phyloP scores from a whole-genome alignment of 2,888 invertebrate genomes.

The Cryptocephalus primarius region DNA sequence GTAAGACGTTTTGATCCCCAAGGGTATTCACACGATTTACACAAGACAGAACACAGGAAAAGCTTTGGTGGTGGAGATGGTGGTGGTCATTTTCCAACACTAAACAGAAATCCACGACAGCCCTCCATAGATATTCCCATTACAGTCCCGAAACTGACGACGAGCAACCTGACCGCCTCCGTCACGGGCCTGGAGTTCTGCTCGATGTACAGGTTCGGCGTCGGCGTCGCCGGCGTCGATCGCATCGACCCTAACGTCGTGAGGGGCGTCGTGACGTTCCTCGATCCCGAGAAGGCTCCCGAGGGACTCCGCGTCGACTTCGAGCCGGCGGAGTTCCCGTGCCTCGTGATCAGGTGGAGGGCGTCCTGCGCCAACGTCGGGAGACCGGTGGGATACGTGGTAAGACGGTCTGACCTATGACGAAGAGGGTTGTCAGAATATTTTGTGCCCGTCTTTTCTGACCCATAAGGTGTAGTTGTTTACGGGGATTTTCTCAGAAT shows the following conservation, averaged over 20 bases:
- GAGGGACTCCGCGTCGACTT: conserved; percentile 23
- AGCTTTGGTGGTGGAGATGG: no score
- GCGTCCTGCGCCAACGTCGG: conserved; percentile 26
- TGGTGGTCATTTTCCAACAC: no score
- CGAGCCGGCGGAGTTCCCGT: conserved; percentile 21
- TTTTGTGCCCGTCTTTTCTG: no score
- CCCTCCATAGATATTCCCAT: no score
- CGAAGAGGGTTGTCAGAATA: no score
- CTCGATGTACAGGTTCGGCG: conserved; percentile 24
- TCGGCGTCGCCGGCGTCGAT: conserved; percentile 7
- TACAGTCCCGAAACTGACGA: conserved; percentile 22
- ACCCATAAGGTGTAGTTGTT: no score
- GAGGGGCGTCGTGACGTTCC: conserved; percentile 22
- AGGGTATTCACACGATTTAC: no score
- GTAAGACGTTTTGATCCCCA: conserved; percentile 11
- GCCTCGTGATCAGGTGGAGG: conserved; percentile 26
- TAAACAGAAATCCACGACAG: no score
- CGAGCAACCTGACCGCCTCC: conserved; percentile 17
- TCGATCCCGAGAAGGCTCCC: conserved; percentile 19
- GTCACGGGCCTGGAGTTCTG: conserved; percentile 23
- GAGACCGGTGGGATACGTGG: conserved; percentile 23
- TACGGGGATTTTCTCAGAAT: no score
- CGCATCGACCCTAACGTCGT: conserved; percentile 22
- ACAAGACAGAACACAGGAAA: no score
- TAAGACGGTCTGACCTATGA: conserved; percentile 12